These are phyloP conservation scores for Mionectes macconnelli DNA, from an alignment of 2,113 vertebrate genomes.

Conservation along the genomic window DNA sequence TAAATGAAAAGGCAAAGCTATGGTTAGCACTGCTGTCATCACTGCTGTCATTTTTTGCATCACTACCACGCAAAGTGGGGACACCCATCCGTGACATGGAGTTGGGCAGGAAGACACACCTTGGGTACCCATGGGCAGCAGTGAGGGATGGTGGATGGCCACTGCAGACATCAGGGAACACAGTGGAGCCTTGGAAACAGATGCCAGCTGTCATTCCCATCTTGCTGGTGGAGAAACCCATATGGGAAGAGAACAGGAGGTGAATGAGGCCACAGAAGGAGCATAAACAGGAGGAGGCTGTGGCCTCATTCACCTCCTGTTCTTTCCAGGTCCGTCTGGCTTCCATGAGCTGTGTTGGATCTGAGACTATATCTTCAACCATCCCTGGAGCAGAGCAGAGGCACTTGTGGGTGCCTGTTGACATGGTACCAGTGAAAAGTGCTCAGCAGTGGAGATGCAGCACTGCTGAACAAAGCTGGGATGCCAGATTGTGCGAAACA, in stretches of 20 bases:
- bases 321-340: neutral
- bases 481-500: neutral
- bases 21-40: neutral
- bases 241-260: constrained; percentile 31
- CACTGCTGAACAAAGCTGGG: neutral
- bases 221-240: neutral
- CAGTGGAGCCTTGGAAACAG: neutral
- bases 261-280: constrained; percentile 27
- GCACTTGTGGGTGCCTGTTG: neutral
- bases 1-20: neutral
- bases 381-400: neutral
- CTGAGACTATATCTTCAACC: neutral
- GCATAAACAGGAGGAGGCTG: neutral
- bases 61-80: neutral
- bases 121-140: neutral
- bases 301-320: neutral
- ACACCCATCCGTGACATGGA: neutral
- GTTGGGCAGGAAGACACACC: neutral
- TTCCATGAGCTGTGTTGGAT: neutral
- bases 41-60: neutral
- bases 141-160: neutral
- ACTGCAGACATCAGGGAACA: neutral
- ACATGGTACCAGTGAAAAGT: rapidly evolving
- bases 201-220: constrained; percentile 24
- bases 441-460: neutral